Evolutionary conservation across 2,113 vertebrate species (phyloP), one percentile per base, ranked within the genome.

Genomic region (pig (Sus scrofa)): DNA sequence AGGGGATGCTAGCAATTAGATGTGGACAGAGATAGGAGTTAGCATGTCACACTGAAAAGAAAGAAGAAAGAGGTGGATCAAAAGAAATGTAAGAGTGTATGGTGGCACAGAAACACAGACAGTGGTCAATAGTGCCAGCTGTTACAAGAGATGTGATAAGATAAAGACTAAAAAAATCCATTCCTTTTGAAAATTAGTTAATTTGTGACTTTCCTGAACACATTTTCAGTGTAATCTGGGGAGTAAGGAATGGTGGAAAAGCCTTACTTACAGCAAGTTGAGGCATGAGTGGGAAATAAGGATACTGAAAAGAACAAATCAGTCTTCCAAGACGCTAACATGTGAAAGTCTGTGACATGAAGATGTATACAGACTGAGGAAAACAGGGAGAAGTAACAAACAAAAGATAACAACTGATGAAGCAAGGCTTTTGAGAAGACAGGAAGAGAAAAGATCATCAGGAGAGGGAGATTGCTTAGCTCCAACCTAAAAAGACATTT

Each of bases 381-480:
- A 92, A 92, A 52, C 32, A 83, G 58, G 27, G 82, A 85, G 22
- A 70, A 22, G 75, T 75, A 67, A 24, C 83, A 58, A 50, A 68
- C 2, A 89, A 22, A 86, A 52, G 68, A 39, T 86, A 95, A 81
- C 16, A 84, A 74, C 7, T 71, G 75, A 92, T 11, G 39, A 50
- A 77, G 26, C 39, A 81, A 82, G 32, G 50, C 44, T 79, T 90
- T 70, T 79, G 39, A 56, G 63, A 90, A 91, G 62, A 87, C n/a
- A 87, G 26, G 50, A 91, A 81, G 78, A 77, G 37, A 62, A 93
- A 89, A 68, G n/a, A 79, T 44, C 60, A 60, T 78, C 15, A 75
- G 87, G 15, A 71, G 88, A 85, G 52, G 19, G 22, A 63, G 18
- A 60, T 5, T 50, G 26, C 12, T 81, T 50, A 74, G 30, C n/a